A percentile compares a stretch with the other conserved stretches of the same genome.
phyloP scores from a whole-genome alignment of 2,113 vertebrate genomes.

The human region GRCh38 chr1:169903501-169904000 shows the following conservation, averaged over 20 bases:
- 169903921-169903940: no score
- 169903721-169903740: no score
- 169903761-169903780: background rate
- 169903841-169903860: no score
- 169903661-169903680: background rate
- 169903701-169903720: background rate
- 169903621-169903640: background rate
- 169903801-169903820: background rate
- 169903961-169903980: no score
- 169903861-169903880: no score
- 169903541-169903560: background rate
- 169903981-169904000: no score
- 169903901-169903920: no score
- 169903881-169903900: no score
- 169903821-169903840: no score
- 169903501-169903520: background rate
- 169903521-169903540: background rate
- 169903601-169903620: background rate
- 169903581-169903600: background rate
- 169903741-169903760: background rate
- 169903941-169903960: no score
- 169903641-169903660: background rate
- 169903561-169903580: background rate
- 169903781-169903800: background rate
- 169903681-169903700: background rate